Base-by-base conservation (phyloP, 2,113 vertebrate species). In the Ictidomys tridecemlineatus region DNA sequence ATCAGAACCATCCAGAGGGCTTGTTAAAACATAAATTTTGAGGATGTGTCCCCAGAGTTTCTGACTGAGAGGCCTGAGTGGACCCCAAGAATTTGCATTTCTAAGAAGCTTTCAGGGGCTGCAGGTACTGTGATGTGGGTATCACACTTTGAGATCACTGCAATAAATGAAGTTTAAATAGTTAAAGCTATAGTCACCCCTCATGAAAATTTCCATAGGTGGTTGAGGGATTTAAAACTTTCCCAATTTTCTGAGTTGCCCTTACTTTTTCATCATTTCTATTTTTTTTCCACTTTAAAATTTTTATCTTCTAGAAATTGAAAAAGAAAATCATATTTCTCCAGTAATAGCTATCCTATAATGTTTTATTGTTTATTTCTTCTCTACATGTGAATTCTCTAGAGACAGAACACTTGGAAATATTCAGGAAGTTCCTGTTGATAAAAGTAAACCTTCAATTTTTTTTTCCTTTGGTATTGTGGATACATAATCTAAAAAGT, bases 291-390 rank as follows among this genome's bases (percentile, higher is more conserved):
- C 6, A 45, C 56, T 76, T 93, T 77, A 93, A 93, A 93, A 97
- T 7, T 78, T 87, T 84, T 95, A 78, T 89, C 48, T 94, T 91
- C 77, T 78, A 65, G 85, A 95, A 96, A 97, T 61, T 94, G 93
- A 93, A 96, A 94, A 92, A 92, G 90, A 85, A 97, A 97, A 96
- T 88, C 58, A 1, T 67, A 85, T 97, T 91, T 95, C 48, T 91
- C 34, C 6, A 53, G 67, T 91, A 85, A 93, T 61, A 91, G 69
- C 82, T 79, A 32, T 56, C 63, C 61, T 86, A 65, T 84, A 92
- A 95, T 85, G 30, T 58, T 94, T 87, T 76, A 67, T 91, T 97
- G 83, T 74, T 94, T 92, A 92, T 95, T 96, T 96, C 82, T 88
- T 93, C 45, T 90, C n/a, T 82, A 2, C 63, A 17, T 83, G 53